Evolutionary conservation across 2,113 vertebrate species (phyloP).

Genomic region (Amblyopsis rosae): DNA sequence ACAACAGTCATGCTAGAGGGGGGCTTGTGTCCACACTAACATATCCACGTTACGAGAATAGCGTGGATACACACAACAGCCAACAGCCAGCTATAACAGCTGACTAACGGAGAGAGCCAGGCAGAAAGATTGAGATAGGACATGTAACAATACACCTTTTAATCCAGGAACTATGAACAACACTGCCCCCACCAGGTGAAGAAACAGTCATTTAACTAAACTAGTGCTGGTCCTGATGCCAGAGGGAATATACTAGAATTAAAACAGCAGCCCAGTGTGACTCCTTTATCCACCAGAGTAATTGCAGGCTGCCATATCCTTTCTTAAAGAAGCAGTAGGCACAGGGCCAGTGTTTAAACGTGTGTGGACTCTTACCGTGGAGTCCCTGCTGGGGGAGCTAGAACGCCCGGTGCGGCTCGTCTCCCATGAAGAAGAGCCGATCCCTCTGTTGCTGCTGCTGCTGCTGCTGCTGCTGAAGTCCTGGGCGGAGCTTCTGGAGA

Average conservation of each 20-base stretch:
- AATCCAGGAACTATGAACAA: constrained; percentile 27
- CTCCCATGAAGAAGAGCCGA: constrained; percentile 75
- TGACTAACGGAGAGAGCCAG: neutral
- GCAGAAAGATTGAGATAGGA: neutral
- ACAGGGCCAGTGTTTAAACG: constrained; percentile 2
- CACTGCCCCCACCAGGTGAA: constrained; percentile 50
- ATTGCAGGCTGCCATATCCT: constrained; percentile 3
- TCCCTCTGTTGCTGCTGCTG: constrained; percentile 67
- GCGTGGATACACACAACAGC: neutral
- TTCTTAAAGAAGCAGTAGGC: constrained; percentile 6
- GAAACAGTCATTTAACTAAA: constrained; percentile 5
- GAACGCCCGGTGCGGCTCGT: constrained; percentile 60
- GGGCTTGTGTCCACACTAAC: constrained; percentile 4
- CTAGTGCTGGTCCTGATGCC: neutral
- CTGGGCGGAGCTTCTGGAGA: constrained; percentile 61
- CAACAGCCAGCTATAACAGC: no score
- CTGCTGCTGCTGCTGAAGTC: constrained; percentile 55
- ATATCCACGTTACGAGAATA: neutral
- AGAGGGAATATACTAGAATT: no score
- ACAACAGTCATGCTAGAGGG: neutral
- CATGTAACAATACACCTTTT: neutral
- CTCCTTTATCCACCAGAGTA: neutral
- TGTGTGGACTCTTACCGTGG: constrained; percentile 63
- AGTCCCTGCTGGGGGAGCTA: constrained; percentile 64
- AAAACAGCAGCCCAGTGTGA: neutral